Conservation (phyloP, 2,888 invertebrate genomes). For the Rhamphomyia laevipes region DNA sequence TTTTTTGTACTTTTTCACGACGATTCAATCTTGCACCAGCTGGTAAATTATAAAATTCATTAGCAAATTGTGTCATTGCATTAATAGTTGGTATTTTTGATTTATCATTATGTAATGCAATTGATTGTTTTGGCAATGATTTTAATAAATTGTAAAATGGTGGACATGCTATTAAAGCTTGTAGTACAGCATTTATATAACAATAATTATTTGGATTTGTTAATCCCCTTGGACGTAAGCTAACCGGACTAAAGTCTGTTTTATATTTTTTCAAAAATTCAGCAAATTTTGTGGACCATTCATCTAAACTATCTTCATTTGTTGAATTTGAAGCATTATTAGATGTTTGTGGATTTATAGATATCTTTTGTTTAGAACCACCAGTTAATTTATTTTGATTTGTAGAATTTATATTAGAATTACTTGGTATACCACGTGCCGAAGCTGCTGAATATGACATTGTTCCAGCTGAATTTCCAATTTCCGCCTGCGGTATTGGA, state of each 20-base stretch:
- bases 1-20: slow-evolving; percentile 32
- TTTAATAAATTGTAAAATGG: slow-evolving; percentile 87
- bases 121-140: slow-evolving; percentile 56
- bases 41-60: slow-evolving; percentile 62
- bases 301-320: slow-evolving; percentile 24
- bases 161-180: slow-evolving; percentile 87
- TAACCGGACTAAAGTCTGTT: slow-evolving; percentile 65
- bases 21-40: slow-evolving; percentile 42
- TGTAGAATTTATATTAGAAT: slow-evolving; percentile 8
- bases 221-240: slow-evolving; percentile 78
- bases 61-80: slow-evolving; percentile 70
- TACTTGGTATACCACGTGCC: slow-evolving; percentile 29
- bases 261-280: slow-evolving; percentile 65
- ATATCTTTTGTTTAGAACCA: slow-evolving; percentile 4
- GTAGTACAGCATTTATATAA: slow-evolving; percentile 90
- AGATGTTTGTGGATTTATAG: slow-evolving; percentile 6
- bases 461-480: slow-evolving; percentile 28
- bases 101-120: slow-evolving; percentile 41
- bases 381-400: slow-evolving; percentile 5
- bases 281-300: slow-evolving; percentile 41
- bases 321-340: slow-evolving; percentile 8
- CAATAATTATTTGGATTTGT: slow-evolving; percentile 92
- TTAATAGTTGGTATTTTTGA: slow-evolving; percentile 77
- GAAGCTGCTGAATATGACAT: slow-evolving; percentile 38
- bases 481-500: slow-evolving; percentile 21